Evolutionary conservation across 2,888 invertebrate genomes (phyloP).

Genomic region (Caenorhabditis sp.): DNA sequence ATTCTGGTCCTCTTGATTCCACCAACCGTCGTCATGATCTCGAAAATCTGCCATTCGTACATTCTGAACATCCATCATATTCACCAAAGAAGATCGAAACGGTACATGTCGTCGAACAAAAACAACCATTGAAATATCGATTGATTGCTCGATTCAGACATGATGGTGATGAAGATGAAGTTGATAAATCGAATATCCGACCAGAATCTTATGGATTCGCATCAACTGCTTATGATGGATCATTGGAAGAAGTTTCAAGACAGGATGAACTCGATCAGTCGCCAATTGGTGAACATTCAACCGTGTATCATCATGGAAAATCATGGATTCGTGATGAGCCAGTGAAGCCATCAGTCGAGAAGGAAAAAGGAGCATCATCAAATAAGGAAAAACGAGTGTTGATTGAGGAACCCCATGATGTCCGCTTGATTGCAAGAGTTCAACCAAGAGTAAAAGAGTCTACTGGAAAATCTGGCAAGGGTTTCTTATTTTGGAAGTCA

Average conservation of each 20-base stretch:
- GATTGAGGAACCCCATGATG: conserved; percentile 13
- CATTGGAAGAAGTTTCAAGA: conserved; percentile 23
- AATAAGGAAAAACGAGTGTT: background rate
- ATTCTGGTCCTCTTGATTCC: conserved; percentile 28
- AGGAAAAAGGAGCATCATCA: too few species aligned
- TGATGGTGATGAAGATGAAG: conserved; percentile 33
- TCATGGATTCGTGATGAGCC: conserved; percentile 7
- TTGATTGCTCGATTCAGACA: conserved; percentile 19
- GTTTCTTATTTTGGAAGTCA: background rate
- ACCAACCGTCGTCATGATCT: conserved; percentile 23
- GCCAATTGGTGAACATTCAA: conserved; percentile 28
- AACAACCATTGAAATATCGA: conserved; percentile 17
- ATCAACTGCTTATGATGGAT: conserved; percentile 33
- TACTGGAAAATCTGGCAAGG: background rate
- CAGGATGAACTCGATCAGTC: conserved; percentile 18
- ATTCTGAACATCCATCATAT: conserved; percentile 14
- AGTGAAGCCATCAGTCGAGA: background rate
- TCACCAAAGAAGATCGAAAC: conserved; percentile 9
- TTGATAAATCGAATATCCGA: conserved; percentile 14
- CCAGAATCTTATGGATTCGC: conserved; percentile 28
- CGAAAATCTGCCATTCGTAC: conserved; percentile 26
- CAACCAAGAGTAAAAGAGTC: conserved; percentile 5
- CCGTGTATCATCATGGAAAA: conserved; percentile 41
- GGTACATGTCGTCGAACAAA: conserved; percentile 5
- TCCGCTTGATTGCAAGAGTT: conserved; percentile 38